Conservation (phyloP, 2,113 vertebrate species). For the Hassar affinis region DNA sequence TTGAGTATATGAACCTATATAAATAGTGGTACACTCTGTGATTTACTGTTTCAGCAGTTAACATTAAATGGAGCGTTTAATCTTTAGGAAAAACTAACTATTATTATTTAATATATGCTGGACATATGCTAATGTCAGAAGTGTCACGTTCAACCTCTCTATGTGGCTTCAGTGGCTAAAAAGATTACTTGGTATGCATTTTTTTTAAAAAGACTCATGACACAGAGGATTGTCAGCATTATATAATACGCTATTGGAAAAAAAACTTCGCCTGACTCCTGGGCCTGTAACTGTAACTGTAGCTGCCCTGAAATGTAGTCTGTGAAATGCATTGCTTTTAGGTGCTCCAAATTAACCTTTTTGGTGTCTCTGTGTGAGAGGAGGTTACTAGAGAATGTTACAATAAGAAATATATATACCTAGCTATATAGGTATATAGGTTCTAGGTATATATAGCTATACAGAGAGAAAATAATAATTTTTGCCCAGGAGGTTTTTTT, state of each 20-base stretch:
- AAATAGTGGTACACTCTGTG: not conserved
- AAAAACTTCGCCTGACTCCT: conserved; percentile 5
- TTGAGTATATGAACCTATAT: too few relatives aligned
- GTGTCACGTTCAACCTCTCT: not conserved
- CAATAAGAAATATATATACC: too few relatives aligned
- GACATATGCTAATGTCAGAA: not conserved
- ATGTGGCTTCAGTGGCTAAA: conserved; percentile 4
- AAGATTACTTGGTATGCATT: conserved; percentile 9
- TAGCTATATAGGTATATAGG: too few relatives aligned
- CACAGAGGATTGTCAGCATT: conserved; percentile 20
- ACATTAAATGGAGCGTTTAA: not conserved
- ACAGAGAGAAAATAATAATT: not conserved
- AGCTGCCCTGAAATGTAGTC: conserved; percentile 19
- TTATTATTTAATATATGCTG: not conserved
- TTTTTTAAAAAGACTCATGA: not conserved
- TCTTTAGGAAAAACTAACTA: not conserved
- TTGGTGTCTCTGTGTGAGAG: not conserved
- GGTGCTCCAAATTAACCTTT: not conserved
- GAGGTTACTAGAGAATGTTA: not conserved
- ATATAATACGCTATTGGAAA: conserved; percentile 27
- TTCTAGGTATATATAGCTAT: not conserved
- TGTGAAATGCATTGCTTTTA: conserved; percentile 5
- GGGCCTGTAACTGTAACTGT: conserved; percentile 31
- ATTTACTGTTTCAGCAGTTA: not conserved
- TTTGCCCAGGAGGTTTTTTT: not conserved